A percentile compares a stretch with the other conserved stretches of the same genome.
These are phyloP conservation scores for Rousettus madagascariensis DNA, from an alignment of 2,797 vertebrate genomes.

Conservation along the genomic window DNA sequence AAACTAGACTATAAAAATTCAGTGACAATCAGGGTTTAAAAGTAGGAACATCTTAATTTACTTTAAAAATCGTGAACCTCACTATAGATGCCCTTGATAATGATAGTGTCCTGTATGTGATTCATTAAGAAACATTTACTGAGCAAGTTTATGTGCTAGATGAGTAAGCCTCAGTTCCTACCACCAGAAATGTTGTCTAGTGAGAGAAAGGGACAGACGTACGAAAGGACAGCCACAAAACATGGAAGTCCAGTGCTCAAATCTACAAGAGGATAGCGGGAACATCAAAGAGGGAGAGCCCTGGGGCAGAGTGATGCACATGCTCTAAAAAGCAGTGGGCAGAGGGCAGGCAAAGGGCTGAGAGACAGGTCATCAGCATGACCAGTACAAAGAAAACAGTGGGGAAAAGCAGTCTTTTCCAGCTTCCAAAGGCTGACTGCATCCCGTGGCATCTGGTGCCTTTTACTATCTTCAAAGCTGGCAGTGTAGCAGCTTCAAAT, in stretches of 20 bases:
- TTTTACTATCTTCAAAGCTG: background rate
- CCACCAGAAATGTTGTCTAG: background rate
- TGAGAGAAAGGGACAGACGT: background rate
- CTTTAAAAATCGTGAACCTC: background rate
- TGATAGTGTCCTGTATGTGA: background rate
- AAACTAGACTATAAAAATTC: background rate
- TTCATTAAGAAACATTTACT: background rate
- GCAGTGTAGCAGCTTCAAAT: background rate
- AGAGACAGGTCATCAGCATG: background rate
- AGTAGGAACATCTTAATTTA: background rate
- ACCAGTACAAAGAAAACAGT: background rate
- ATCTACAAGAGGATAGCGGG: background rate
- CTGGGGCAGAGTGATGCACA: background rate
- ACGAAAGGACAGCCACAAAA: background rate
- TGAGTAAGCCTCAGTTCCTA: background rate
- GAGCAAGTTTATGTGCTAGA: background rate
- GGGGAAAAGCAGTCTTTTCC: background rate
- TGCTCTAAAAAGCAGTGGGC: background rate
- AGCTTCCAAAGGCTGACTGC: background rate
- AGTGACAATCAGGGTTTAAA: background rate
- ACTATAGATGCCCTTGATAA: background rate
- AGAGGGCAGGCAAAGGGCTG: background rate
- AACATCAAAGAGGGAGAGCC: background rate
- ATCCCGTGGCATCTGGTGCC: background rate
- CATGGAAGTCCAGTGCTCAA: background rate